phyloP scores from a whole-genome alignment of 2,797 vertebrate genomes.

The Myotis findleyi region DNA sequence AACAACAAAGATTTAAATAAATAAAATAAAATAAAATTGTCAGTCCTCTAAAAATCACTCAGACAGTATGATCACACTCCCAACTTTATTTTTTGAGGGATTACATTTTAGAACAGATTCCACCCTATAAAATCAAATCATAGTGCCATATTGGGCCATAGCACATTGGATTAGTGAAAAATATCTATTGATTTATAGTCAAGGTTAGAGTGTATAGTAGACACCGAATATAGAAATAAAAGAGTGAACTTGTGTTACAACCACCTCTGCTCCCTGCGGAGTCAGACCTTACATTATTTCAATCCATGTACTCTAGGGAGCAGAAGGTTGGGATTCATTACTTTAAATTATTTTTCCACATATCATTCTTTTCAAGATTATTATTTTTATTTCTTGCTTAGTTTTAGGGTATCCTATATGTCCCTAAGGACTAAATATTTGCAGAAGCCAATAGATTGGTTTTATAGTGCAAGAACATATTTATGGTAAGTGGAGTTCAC shows the following conservation, averaged over 20 bases:
- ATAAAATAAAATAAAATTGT: background rate
- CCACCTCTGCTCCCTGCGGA: background rate
- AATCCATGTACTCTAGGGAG: background rate
- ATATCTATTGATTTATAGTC: background rate
- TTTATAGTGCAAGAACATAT: background rate
- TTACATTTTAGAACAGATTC: background rate
- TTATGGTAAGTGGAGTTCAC: background rate
- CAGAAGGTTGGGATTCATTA: background rate
- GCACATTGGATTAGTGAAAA: slow-evolving; percentile 28
- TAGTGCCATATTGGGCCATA: background rate
- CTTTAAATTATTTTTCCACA: background rate
- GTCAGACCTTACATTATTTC: background rate
- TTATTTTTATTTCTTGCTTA: background rate
- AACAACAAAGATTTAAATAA: background rate
- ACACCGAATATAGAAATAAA: background rate
- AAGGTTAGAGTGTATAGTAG: background rate
- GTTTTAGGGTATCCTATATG: background rate
- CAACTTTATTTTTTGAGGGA: background rate
- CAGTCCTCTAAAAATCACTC: background rate
- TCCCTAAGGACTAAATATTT: background rate
- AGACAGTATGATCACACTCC: background rate
- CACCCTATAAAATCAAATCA: background rate
- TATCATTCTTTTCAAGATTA: background rate
- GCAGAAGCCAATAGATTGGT: background rate
- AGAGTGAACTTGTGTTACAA: background rate